Base-by-base conservation (phyloP, 2,888 invertebrate species). In the Salticus scenicus region DNA sequence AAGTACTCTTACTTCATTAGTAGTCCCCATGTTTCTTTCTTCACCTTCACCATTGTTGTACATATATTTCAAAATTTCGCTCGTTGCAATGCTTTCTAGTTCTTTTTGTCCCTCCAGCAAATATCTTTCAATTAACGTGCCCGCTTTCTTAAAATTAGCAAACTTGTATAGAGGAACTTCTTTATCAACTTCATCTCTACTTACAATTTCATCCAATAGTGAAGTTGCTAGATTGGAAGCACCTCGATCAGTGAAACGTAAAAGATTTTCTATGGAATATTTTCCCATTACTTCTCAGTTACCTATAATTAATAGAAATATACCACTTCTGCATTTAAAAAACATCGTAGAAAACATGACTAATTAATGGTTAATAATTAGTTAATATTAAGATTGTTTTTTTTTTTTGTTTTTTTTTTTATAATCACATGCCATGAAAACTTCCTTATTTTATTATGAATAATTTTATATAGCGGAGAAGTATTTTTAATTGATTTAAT, bases 191-290 rank as follows among this genome's bases (percentile, higher is more conserved):
- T 87, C 80, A n/a, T 77, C 74, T 28, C 82, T 79, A 41, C 88
- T 88, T 5, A 88, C 84, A 17, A 88, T 88, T 37, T 83, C 69
- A 33, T 88, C 88, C 24, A 88, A 42, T 5, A 87, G 41, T 1
- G 87, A 88, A 8, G 79, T 86, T 33, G 86, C 86, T 1, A 86
- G 70, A 51, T 79, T 86, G 0, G 86, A 86, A 0, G 86, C 75
- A 2, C 86, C 86, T 0, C 86, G 30, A 24, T 86, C 86, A 0
- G 80, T 75, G 42, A 86, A 86, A 20, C 69, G 51, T 2, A 86
- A 41, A 0, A 86, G 57, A 57, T 86, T 76, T 66, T 86, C 74
- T 1, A 80, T 51, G 0, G 86, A 86, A 8, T 86, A 86, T 20
- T 86, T 86, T 8, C 80, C 76, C 86, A 86, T 86, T 0, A 7